phyloP scores from a whole-genome alignment of 2,888 invertebrate genomes.

The Leptopilina drosophilae region DNA sequence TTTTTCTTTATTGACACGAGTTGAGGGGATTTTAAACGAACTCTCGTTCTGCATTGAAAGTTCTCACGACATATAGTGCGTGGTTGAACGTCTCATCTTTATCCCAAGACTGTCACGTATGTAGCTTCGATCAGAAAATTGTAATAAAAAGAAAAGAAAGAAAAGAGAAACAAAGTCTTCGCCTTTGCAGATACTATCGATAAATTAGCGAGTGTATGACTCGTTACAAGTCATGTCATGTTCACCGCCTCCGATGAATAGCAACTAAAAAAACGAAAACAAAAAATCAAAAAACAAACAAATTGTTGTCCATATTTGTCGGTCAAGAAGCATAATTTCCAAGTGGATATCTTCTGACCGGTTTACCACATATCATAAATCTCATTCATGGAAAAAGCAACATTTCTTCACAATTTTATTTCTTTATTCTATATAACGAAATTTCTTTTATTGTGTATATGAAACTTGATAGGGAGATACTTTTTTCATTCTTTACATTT shows the following conservation, averaged over 20 bases:
- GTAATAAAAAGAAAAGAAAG: background rate
- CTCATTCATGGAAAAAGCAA: constrained; percentile 15
- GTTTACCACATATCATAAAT: constrained; percentile 37
- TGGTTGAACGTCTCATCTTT: constrained; percentile 12
- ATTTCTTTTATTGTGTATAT: background rate
- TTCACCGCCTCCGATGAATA: constrained; percentile 33
- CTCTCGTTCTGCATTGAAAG: background rate
- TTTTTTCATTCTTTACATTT: too few relatives aligned
- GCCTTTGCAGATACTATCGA: constrained; percentile 31
- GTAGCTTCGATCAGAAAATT: constrained; percentile 3
- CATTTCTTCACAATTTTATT: constrained; percentile 16
- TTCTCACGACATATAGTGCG: background rate
- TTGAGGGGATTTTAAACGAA: background rate
- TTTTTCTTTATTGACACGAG: background rate
- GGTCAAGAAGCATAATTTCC: constrained; percentile 32
- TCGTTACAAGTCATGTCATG: constrained; percentile 18
- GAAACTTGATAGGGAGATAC: background rate
- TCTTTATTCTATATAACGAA: constrained; percentile 1
- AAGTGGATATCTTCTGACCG: constrained; percentile 25
- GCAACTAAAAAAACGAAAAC: constrained; percentile 20
- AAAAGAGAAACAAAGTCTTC: background rate
- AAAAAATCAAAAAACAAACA: constrained; percentile 11
- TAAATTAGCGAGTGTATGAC: constrained; percentile 28
- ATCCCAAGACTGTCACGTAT: constrained; percentile 20
- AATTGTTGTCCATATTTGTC: constrained; percentile 38